phyloP scores from a whole-genome alignment of 2,888 invertebrate species.

The Hesperia comma region DNA sequence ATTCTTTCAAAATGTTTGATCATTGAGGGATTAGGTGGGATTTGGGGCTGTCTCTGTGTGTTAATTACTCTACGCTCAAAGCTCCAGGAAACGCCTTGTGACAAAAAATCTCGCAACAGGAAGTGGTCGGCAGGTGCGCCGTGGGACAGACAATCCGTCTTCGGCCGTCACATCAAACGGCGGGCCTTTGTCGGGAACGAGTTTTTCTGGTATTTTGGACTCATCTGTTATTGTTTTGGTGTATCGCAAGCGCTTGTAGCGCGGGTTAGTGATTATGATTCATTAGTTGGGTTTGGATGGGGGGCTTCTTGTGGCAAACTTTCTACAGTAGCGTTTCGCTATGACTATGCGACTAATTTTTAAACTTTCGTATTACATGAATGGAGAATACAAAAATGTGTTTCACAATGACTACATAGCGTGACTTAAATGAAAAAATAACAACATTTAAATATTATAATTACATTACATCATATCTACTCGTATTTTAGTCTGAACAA shows the following conservation, averaged over 20 bases:
- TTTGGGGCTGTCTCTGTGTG: neutral
- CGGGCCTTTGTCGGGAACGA: neutral
- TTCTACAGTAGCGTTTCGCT: no score
- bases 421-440: no score
- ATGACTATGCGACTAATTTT: no score
- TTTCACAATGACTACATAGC: no score
- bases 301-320: no score
- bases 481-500: no score
- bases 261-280: no score
- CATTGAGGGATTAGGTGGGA: neutral
- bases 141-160: conserved; percentile 53
- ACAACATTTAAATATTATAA: no score
- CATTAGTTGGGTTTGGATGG: no score
- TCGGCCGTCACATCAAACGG: conserved; percentile 37
- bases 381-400: no score
- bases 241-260: neutral
- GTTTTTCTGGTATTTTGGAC: conserved; percentile 5
- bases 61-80: conserved; percentile 38
- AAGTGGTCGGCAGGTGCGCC: conserved; percentile 67
- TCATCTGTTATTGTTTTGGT: neutral
- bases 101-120: conserved; percentile 60
- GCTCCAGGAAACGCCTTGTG: conserved; percentile 63
- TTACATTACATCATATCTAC: no score
- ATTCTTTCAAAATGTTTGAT: neutral
- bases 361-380: no score